phyloP scores from a whole-genome alignment of 1,140 invertebrate genomes.

The Heliconius hewitsoni region DNA sequence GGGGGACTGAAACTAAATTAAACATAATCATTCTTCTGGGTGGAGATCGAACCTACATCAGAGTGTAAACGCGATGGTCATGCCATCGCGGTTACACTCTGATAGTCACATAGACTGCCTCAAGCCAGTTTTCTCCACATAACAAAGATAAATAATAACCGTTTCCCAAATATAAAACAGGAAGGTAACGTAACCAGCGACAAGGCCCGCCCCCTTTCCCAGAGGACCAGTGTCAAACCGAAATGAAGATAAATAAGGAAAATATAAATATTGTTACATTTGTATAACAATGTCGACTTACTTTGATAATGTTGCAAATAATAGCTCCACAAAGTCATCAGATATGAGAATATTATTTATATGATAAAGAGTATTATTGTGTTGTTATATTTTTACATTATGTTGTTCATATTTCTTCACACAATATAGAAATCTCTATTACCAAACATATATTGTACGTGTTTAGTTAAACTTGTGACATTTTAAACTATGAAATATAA shows the following conservation, averaged over 20 bases:
- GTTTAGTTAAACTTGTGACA: neutral
- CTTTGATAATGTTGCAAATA: neutral
- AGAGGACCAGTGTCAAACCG: too few relatives aligned
- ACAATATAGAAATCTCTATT: too few relatives aligned
- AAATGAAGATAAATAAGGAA: neutral
- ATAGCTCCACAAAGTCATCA: neutral
- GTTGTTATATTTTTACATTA: neutral
- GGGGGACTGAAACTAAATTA: too few relatives aligned
- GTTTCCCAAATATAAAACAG: neutral
- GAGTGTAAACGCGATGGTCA: too few relatives aligned
- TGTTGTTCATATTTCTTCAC: too few relatives aligned
- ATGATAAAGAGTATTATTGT: neutral
- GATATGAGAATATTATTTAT: neutral
- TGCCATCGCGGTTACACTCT: too few relatives aligned
- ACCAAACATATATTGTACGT: neutral
- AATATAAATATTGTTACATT: neutral
- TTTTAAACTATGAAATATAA: neutral
- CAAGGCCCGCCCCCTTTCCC: too few relatives aligned
- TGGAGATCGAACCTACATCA: too few relatives aligned
- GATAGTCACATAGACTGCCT: too few relatives aligned
- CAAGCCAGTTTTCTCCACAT: neutral
- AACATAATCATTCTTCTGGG: too few relatives aligned
- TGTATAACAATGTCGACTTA: neutral
- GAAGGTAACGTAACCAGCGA: neutral
- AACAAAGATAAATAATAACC: neutral